Evolutionary conservation across 2,113 vertebrate genomes (phyloP).

Genomic region (Odocoileus hemionus): DNA sequence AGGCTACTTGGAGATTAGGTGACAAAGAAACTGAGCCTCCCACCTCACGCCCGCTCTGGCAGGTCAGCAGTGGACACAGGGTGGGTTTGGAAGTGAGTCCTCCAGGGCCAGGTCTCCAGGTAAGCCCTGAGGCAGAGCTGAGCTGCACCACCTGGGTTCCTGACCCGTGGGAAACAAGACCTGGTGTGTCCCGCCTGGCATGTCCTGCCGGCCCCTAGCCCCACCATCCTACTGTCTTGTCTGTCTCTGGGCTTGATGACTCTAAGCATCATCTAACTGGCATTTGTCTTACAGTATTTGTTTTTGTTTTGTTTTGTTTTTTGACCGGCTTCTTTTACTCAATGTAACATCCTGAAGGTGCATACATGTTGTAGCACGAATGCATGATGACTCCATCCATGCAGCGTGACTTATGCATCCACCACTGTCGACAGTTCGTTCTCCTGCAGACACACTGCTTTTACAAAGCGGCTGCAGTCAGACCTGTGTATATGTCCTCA

Average conservation of each 20-base stretch:
- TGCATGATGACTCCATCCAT: accelerated
- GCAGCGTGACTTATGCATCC: accelerated
- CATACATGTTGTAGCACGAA: accelerated
- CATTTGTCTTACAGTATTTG: not conserved
- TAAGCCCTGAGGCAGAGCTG: not conserved
- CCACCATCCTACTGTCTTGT: not conserved
- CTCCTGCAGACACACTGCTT: not conserved
- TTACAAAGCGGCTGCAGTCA: not conserved
- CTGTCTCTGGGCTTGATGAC: not conserved
- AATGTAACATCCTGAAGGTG: not conserved
- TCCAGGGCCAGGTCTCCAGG: accelerated
- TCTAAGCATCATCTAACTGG: not conserved
- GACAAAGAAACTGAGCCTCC: not conserved
- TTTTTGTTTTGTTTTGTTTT: not conserved
- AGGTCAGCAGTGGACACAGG: not conserved
- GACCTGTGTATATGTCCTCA: not conserved
- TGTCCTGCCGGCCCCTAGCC: not conserved
- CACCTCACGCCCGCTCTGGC: accelerated
- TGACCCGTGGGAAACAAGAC: not conserved
- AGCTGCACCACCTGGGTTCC: not conserved
- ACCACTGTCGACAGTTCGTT: not conserved
- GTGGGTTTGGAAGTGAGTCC: not conserved
- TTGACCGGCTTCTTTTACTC: not conserved
- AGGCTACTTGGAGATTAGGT: not conserved
- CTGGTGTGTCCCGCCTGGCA: not conserved